Percentiles rank a stretch among this genome's conserved stretches.
These are phyloP conservation scores for Salarias fasciatus DNA, from an alignment of 2,797 vertebrate species.

Conservation along the genomic window DNA sequence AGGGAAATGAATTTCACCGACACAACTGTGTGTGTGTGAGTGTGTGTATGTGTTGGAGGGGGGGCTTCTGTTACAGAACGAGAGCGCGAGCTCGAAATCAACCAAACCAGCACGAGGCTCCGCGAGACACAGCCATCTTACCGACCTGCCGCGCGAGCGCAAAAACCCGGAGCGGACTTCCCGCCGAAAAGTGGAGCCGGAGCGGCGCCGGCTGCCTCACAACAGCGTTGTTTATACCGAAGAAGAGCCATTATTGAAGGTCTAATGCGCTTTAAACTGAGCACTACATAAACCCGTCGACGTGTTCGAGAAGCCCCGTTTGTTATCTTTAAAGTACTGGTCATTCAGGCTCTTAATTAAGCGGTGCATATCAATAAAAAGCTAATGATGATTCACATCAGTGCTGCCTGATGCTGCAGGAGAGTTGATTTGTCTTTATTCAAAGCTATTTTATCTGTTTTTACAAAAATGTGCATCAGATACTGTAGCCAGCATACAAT, in stretches of 20 bases:
- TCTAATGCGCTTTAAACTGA: conserved; percentile 40
- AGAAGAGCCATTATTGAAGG: conserved; percentile 26
- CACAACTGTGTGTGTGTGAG: conserved; percentile 50
- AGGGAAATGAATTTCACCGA: conserved; percentile 77
- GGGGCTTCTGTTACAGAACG: conserved; percentile 85
- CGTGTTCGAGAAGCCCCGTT: conserved; percentile 1
- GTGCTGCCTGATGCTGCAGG: conserved; percentile 4
- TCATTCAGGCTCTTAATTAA: conserved; percentile 21
- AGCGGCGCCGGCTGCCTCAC: conserved; percentile 22
- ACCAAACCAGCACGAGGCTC: conserved; percentile 99
- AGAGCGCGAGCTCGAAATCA: conserved; percentile 87
- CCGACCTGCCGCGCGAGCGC: conserved; percentile 83
- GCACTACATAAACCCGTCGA: conserved; percentile 26
- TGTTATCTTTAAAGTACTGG: conserved; percentile 2
- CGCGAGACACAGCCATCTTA: conserved; percentile 93
- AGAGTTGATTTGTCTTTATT: neutral
- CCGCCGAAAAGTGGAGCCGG: conserved; percentile 56
- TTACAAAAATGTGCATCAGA: no score
- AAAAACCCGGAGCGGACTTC: conserved; percentile 87
- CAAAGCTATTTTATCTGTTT: neutral
- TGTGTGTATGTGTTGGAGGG: conserved; percentile 51
- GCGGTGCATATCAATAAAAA: conserved; percentile 5
- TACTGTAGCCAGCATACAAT: no score
- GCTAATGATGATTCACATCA: conserved; percentile 8
- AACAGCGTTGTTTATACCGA: conserved; percentile 58